These are phyloP conservation scores for Micrasema minimum DNA, from an alignment of 1,140 invertebrate species.

Conservation along the genomic window DNA sequence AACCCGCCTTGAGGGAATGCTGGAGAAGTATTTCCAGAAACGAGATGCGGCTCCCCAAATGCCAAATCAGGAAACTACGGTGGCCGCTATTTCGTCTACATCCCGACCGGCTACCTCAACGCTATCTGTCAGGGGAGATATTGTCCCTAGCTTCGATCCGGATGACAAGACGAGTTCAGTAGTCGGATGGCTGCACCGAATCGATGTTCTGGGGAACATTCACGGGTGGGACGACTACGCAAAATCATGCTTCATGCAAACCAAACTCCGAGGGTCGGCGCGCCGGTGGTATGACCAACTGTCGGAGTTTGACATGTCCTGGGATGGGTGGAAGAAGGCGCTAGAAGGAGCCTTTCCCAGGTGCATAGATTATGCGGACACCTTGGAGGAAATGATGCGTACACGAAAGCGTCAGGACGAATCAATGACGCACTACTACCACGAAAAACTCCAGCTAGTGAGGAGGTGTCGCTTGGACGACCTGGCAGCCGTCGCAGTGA, in stretches of 20 bases:
- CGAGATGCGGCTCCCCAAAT: no score
- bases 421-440: slow-evolving; percentile 12
- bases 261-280: neutral
- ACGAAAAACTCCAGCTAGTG: neutral
- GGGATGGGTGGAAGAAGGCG: neutral
- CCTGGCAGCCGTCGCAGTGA: neutral
- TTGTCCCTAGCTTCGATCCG: slow-evolving; percentile 1
- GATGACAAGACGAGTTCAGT: neutral
- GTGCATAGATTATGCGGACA: neutral
- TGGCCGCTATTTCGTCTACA: neutral
- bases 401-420: neutral
- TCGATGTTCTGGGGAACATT: neutral
- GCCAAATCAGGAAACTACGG: no score
- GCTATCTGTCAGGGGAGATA: neutral
- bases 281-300: slow-evolving; percentile 8
- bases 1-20: neutral
- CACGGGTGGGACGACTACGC: neutral
- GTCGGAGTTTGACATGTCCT: neutral
- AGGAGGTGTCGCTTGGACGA: slow-evolving; percentile 8
- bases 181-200: neutral
- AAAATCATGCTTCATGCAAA: slow-evolving; percentile 6
- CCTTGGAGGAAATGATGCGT: neutral
- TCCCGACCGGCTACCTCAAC: neutral
- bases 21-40: neutral
- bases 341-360: neutral